A percentile compares a stretch with the other conserved stretches of the same genome.
Conservation (phyloP, 2,797 vertebrate genomes). For the Microhierax caerulescens region DNA sequence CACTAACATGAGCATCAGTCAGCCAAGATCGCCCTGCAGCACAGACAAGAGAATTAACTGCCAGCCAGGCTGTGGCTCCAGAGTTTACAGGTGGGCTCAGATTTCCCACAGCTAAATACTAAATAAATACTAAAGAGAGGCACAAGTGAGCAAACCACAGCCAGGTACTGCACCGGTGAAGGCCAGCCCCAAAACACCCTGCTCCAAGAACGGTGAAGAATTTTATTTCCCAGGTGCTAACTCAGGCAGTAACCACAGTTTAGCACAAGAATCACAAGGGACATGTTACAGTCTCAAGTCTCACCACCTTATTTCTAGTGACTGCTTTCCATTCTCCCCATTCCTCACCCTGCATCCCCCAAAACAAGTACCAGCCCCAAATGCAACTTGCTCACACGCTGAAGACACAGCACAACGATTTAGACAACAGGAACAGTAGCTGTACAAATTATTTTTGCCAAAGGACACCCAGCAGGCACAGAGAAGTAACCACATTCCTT, state of each 20-base stretch:
- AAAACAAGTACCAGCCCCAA: background rate
- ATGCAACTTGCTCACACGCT: background rate
- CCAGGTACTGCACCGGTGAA: accelerated
- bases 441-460: background rate
- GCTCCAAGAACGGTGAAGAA: accelerated
- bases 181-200: background rate
- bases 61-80: background rate
- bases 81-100: background rate
- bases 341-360: too few relatives aligned
- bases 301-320: background rate
- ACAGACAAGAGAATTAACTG: background rate
- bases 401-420: accelerated
- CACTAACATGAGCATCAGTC: background rate
- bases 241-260: background rate
- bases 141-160: background rate
- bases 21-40: background rate
- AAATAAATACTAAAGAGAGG: background rate
- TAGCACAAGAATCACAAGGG: background rate
- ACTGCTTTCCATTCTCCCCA: background rate
- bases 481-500: background rate
- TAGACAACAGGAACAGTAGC: background rate
- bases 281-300: background rate
- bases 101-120: background rate
- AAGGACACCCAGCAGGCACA: background rate
- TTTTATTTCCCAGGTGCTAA: background rate